These are phyloP conservation scores for Lethenteron camtschaticum DNA, from an alignment of 2,113 vertebrate genomes.

Conservation along the genomic window DNA sequence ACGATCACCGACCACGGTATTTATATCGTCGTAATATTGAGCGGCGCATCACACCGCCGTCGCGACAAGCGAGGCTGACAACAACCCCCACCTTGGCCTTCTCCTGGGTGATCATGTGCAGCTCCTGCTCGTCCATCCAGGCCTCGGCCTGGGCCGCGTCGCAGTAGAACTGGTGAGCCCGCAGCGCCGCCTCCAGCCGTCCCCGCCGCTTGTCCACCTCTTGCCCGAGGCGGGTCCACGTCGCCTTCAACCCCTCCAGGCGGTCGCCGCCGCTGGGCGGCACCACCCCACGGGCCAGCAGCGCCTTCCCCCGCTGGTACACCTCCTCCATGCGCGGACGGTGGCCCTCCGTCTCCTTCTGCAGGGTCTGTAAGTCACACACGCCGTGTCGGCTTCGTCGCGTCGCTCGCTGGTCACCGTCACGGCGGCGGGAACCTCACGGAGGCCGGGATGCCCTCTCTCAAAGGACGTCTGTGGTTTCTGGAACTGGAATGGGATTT, in stretches of 20 bases:
- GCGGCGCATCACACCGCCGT: no score
- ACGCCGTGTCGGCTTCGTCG: no score
- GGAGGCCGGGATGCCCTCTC: no score
- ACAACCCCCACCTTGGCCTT: slow-evolving; percentile 48
- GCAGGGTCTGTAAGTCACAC: slow-evolving; percentile 33
- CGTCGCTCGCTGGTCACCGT: no score
- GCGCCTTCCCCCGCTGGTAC: slow-evolving; percentile 24
- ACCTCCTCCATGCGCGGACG: slow-evolving; percentile 67
- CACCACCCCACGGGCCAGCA: slow-evolving; percentile 14
- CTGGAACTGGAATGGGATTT: no score
- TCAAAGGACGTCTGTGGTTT: no score
- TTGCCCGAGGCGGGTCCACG: slow-evolving; percentile 40
- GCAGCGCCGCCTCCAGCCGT: slow-evolving; percentile 38
- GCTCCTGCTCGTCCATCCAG: slow-evolving; percentile 87
- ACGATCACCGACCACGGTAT: no score
- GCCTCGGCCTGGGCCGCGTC: slow-evolving; percentile 62
- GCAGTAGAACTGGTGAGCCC: slow-evolving; percentile 63
- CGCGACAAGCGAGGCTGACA: no score
- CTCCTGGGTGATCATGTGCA: slow-evolving; percentile 84
- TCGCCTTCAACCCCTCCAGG: slow-evolving; percentile 32
- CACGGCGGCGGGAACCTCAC: no score
- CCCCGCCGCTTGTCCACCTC: slow-evolving; percentile 40
- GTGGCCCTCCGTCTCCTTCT: slow-evolving; percentile 78
- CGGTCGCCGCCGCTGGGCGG: slow-evolving; percentile 27
- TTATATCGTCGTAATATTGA: no score